Conservation (phyloP, 2,797 vertebrate genomes). For the Strix occidentalis region DNA sequence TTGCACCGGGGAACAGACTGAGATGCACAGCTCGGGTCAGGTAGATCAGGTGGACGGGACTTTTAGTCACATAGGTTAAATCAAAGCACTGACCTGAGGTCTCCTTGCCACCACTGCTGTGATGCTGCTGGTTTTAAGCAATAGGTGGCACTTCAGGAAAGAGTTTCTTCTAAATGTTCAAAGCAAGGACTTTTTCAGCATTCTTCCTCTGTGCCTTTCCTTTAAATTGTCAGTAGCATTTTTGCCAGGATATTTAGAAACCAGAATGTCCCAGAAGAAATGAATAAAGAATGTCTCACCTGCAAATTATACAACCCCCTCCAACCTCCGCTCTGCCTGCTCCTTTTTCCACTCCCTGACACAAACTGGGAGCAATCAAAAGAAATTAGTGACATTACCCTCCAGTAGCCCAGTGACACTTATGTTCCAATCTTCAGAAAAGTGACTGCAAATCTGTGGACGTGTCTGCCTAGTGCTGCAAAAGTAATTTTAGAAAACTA, state of each 20-base stretch:
- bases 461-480: neutral
- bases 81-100: neutral
- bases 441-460: neutral
- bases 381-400: slow-evolving; percentile 38
- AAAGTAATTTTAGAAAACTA: slow-evolving; percentile 29
- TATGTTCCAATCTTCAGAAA: neutral
- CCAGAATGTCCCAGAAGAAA: neutral
- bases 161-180: neutral
- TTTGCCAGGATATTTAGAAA: neutral
- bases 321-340: neutral
- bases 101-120: neutral
- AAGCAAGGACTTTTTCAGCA: neutral
- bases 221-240: neutral
- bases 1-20: neutral
- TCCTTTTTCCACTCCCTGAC: neutral
- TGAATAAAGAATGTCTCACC: neutral
- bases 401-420: neutral
- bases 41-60: accelerated
- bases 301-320: neutral
- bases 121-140: neutral
- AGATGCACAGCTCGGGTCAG: neutral
- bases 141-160: neutral
- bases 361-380: slow-evolving; percentile 20
- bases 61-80: neutral
- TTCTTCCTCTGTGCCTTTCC: neutral